Evolutionary conservation across 2,888 invertebrate species (phyloP), one percentile per base, ranked within the genome.

Genomic region (Sclerodermus sp.): DNA sequence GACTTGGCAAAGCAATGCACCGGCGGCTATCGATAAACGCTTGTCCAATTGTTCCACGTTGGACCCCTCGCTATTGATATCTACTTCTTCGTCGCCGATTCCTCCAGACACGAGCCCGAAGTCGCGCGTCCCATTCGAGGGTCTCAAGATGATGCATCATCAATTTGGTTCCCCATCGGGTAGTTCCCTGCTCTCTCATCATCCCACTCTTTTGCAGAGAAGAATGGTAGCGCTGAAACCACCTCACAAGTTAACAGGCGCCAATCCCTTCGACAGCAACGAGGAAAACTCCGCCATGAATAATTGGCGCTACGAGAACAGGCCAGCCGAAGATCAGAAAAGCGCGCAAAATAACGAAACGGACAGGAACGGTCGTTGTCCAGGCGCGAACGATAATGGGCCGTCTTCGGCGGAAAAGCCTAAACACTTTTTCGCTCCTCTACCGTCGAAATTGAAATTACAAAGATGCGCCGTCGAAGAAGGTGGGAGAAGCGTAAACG

Each of bases 341-440:
- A 6, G 10, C 8, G 30, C 30, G 6, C 6, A 6, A 10, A 10
- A 30, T 6, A 10, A 51, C 17, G 53, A 54, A n/a, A 1, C 42
- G 0, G 18, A 14, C 1, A 52, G 50, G 3, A 65, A 62, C 15
- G 61, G 53, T 4, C 58, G 60, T 55, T 51, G 49, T 12, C 45
- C 51, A 4, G 34, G 39, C 1, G 42, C 1, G 6, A 45, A 52
- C 15, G 6, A 12, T 8, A 23, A 59, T 40, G 6, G 16, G 10
- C 23, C 16, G 14, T 42, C 47, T 1, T 6, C 49, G 0, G 42
- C 52, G 1, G 66, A 62, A 15, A 68, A 64, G 23, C 67, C 68
- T 1, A 73, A 66, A 31, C 73, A 74, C 36, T 76, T 74, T 36
- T 76, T 76, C 46, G 69, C 76, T 1, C 73, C 72, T 5, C 43